Evolutionary conservation across 2,797 vertebrate genomes (phyloP).

Genomic region (Sylvilagus floridanus): DNA sequence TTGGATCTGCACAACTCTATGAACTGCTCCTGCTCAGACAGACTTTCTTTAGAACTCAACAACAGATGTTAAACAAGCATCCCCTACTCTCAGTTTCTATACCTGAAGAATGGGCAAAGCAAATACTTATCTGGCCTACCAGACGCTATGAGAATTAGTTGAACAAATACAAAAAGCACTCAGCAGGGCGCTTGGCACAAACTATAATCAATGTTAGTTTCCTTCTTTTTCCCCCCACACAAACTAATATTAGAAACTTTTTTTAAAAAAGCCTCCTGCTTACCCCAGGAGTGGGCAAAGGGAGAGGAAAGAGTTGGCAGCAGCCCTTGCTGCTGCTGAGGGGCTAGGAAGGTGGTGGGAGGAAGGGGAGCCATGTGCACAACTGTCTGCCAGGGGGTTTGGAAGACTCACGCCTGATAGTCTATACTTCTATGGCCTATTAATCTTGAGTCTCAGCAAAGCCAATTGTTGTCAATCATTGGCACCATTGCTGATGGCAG

Average conservation of each 20-base stretch:
- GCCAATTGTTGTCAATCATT: not conserved
- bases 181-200: not conserved
- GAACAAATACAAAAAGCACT: not conserved
- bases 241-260: not conserved
- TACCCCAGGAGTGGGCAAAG: not conserved
- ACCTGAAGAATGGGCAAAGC: not conserved
- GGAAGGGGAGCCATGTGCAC: not conserved
- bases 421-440: not conserved
- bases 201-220: not conserved
- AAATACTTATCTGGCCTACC: not conserved
- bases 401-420: not conserved
- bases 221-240: not conserved
- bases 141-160: not conserved
- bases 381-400: not conserved
- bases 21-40: not conserved
- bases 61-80: not conserved
- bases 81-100: not conserved
- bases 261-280: not conserved
- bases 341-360: not conserved
- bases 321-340: rapidly evolving
- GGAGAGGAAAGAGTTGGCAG: not conserved
- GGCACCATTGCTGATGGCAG: not conserved
- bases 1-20: not conserved
- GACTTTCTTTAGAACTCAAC: not conserved
- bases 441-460: not conserved